Percentiles rank a stretch among this genome's conserved stretches.
These are phyloP conservation scores for Microcebus tavaratra DNA, from an alignment of 2,113 vertebrate species.

Conservation along the genomic window DNA sequence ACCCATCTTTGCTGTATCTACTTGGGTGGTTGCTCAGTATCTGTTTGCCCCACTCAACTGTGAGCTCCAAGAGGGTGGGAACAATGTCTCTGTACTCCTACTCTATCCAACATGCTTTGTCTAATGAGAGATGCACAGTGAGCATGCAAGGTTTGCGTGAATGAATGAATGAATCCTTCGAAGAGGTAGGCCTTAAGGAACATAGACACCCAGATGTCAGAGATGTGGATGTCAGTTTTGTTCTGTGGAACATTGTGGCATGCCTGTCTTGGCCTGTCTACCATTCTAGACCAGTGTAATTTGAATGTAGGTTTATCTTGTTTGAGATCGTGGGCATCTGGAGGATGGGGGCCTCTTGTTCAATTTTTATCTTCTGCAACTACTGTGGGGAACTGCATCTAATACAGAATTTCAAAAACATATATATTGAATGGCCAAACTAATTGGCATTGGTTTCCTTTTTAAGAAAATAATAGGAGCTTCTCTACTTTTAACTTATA, in stretches of 20 bases:
- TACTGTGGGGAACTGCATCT: background rate
- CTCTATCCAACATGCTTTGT: fast-evolving
- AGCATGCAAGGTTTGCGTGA: background rate
- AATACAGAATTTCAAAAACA: background rate
- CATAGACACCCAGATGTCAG: background rate
- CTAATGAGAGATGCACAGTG: no score
- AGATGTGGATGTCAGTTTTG: background rate
- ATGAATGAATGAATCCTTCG: background rate
- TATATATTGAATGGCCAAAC: background rate
- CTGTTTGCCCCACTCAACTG: background rate
- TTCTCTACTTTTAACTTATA: background rate
- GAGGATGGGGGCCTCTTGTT: background rate
- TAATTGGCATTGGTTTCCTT: background rate
- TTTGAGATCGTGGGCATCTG: background rate
- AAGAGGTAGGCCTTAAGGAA: background rate
- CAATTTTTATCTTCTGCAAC: background rate
- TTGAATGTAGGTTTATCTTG: background rate
- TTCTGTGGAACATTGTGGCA: fast-evolving
- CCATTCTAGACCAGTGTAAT: no score
- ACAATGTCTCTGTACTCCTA: fast-evolving
- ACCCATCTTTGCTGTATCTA: background rate
- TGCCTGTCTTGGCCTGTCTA: background rate
- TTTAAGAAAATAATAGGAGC: background rate
- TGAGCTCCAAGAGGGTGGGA: background rate
- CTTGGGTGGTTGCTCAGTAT: background rate